Evolutionary conservation across 2,888 invertebrate genomes (phyloP).

Genomic region (Ophonus ardosiacus): DNA sequence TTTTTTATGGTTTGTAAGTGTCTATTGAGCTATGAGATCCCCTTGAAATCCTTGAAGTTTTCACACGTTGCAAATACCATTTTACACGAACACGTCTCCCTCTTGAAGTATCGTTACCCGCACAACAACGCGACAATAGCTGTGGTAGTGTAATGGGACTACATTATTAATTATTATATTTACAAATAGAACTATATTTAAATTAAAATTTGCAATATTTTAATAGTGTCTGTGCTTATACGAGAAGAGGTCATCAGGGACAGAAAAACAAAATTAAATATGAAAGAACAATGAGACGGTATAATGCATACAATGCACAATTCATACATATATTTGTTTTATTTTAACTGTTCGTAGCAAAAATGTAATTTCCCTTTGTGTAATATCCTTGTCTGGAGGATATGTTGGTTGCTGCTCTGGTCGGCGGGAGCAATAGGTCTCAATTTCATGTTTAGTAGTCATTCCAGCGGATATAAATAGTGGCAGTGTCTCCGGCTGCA

Average conservation of each 20-base stretch:
- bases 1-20: too few species aligned
- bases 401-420: slow-evolving; percentile 33
- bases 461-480: slow-evolving; percentile 66
- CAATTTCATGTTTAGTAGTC: slow-evolving; percentile 66
- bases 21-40: too few species aligned
- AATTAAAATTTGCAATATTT: too few species aligned
- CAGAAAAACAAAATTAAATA: slow-evolving; percentile 8
- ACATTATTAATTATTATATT: too few species aligned
- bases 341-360: slow-evolving; percentile 30
- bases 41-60: too few species aligned
- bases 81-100: too few species aligned
- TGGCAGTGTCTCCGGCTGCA: slow-evolving; percentile 63
- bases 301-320: slow-evolving; percentile 20
- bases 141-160: too few species aligned
- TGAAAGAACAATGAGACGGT: slow-evolving; percentile 4
- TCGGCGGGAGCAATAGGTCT: slow-evolving; percentile 60
- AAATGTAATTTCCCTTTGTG: slow-evolving; percentile 57
- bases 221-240: neutral
- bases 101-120: too few species aligned
- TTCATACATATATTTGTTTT: slow-evolving; percentile 5
- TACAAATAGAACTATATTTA: too few species aligned
- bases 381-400: slow-evolving; percentile 31
- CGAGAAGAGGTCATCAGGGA: neutral
- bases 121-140: too few species aligned
- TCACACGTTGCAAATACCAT: too few species aligned